Conservation (phyloP, 2,888 invertebrate genomes). For the Pterostichus niger region DNA sequence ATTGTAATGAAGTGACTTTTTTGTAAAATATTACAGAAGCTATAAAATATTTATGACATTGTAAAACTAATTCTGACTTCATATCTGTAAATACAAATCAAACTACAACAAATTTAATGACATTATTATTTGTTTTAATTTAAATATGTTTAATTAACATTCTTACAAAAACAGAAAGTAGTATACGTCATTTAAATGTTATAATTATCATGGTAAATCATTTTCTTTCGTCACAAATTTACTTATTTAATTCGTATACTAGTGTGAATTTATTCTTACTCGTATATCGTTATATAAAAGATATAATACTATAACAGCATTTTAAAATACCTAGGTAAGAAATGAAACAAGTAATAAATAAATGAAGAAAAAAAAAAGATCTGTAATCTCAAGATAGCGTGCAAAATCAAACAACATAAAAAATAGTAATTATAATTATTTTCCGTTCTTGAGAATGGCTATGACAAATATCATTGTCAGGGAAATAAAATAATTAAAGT, state of each 20-base stretch:
- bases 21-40: background rate
- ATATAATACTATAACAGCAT: constrained; percentile 25
- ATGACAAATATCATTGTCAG: background rate
- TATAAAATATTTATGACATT: constrained; percentile 9
- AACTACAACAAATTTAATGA: background rate
- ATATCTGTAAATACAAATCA: background rate
- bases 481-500: constrained; percentile 32
- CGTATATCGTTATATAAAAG: constrained; percentile 32
- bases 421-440: constrained; percentile 38
- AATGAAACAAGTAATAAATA: constrained; percentile 31
- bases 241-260: constrained; percentile 25
- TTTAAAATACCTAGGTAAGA: background rate
- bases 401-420: constrained; percentile 6
- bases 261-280: constrained; percentile 11
- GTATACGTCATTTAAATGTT: constrained; percentile 22
- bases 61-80: background rate
- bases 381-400: constrained; percentile 30
- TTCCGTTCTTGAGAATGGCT: constrained; percentile 2
- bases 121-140: constrained; percentile 14
- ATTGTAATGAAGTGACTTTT: background rate
- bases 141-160: background rate
- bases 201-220: constrained; percentile 36
- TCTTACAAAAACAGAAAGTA: constrained; percentile 5
- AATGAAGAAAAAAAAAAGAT: constrained; percentile 16
- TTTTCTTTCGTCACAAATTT: constrained; percentile 38